phyloP scores from a whole-genome alignment of 1,140 invertebrate genomes.

The Drosophila elegans region DNA sequence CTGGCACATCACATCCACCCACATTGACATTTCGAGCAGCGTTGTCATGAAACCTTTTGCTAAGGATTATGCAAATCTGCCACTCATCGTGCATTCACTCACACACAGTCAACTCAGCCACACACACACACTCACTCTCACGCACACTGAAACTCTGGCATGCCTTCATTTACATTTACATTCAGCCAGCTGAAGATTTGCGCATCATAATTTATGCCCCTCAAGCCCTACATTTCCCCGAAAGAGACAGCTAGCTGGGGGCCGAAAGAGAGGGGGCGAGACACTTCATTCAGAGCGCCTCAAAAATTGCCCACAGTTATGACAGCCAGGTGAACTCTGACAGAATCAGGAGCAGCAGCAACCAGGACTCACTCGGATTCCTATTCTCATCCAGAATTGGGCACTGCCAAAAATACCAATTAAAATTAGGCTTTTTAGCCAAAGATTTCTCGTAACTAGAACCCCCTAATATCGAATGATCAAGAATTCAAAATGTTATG shows the following conservation, averaged over 20 bases:
- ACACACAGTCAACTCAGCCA: conserved; percentile 17
- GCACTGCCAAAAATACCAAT: conserved; percentile 15
- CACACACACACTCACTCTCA: conserved; percentile 27
- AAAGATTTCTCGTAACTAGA: background rate
- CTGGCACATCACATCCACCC: conserved; percentile 32
- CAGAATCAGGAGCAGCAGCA: conserved; percentile 31
- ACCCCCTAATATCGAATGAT: no score
- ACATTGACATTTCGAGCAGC: conserved; percentile 79
- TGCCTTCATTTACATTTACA: conserved; percentile 81
- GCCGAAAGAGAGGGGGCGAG: conserved; percentile 11
- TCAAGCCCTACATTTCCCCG: conserved; percentile 22
- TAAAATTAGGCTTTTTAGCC: background rate
- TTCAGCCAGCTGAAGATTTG: conserved; percentile 82
- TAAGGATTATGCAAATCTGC: conserved; percentile 82
- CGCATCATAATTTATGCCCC: conserved; percentile 82
- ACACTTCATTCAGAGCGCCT: conserved; percentile 75
- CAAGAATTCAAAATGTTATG: background rate
- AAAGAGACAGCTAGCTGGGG: conserved; percentile 22
- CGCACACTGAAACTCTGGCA: conserved; percentile 30
- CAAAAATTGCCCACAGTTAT: conserved; percentile 80
- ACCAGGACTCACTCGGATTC: conserved; percentile 32
- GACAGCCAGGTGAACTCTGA: conserved; percentile 46
- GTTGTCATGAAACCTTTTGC: conserved; percentile 81
- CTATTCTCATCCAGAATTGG: conserved; percentile 22
- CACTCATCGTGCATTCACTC: conserved; percentile 72